These are phyloP conservation scores for Adrianichthys oophorus DNA, from an alignment of 2,797 vertebrate genomes.

Conservation along the genomic window DNA sequence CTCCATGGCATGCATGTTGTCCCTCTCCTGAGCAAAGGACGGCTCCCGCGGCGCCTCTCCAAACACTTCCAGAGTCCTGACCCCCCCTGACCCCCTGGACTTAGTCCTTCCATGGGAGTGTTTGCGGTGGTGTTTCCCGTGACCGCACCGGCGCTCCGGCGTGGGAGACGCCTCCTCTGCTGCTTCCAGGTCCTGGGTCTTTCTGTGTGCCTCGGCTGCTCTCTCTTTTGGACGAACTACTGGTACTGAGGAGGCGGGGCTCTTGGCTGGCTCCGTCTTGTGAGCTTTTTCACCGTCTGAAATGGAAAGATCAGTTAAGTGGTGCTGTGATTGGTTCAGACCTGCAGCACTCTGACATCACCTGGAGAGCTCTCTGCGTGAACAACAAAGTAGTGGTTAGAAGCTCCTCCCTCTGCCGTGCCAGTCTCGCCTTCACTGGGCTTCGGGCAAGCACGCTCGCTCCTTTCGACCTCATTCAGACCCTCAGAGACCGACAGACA, in stretches of 20 bases:
- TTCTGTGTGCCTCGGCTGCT: constrained; percentile 58
- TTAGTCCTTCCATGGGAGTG: constrained; percentile 70
- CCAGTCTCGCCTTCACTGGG: constrained; percentile 42
- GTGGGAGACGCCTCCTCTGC: constrained; percentile 50
- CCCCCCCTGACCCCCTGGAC: constrained; percentile 42
- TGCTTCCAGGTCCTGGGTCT: constrained; percentile 66
- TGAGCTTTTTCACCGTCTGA: constrained; percentile 73
- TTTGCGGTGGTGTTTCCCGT: constrained; percentile 68
- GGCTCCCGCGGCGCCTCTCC: constrained; percentile 47
- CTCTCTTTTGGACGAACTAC: constrained; percentile 91
- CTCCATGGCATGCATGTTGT: constrained; percentile 87
- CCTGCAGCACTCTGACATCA: constrained; percentile 15
- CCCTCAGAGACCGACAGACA: constrained; percentile 75
- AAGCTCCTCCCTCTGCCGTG: constrained; percentile 61
- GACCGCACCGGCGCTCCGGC: constrained; percentile 54
- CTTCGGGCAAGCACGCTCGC: constrained; percentile 19
- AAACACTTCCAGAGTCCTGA: constrained; percentile 64
- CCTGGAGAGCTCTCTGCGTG: constrained; percentile 75
- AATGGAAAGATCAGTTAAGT: background rate
- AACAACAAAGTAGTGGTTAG: constrained; percentile 79
- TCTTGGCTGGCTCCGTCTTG: constrained; percentile 42
- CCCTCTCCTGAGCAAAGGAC: constrained; percentile 66
- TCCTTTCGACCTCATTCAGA: constrained; percentile 63
- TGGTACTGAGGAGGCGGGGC: constrained; percentile 69
- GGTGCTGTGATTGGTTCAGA: too few species aligned